Conservation (phyloP, 2,797 vertebrate genomes). For the Ctenochaetus hawaiiensis region DNA sequence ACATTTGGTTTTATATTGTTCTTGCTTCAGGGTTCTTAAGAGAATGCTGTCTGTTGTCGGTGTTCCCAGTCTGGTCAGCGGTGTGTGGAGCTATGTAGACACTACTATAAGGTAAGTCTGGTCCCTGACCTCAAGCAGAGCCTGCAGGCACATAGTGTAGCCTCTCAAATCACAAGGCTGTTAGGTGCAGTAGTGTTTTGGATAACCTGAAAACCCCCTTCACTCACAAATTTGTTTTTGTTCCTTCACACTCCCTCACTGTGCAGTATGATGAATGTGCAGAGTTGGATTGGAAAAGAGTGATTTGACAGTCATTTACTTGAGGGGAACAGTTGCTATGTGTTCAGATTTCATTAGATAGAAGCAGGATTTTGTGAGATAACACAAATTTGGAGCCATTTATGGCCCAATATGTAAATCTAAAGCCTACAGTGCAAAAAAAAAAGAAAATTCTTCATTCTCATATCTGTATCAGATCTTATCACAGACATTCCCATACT, state of each 20-base stretch:
- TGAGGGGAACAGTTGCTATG: too few species aligned
- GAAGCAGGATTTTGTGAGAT: too few species aligned
- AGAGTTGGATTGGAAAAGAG: too few species aligned
- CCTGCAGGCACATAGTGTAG: not conserved
- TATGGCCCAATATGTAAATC: too few species aligned
- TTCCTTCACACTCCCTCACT: not conserved
- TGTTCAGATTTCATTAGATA: too few species aligned
- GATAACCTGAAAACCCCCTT: not conserved
- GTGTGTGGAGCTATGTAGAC: conserved; percentile 76
- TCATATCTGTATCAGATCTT: too few species aligned
- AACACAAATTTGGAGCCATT: too few species aligned
- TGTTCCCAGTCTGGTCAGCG: conserved; percentile 66
- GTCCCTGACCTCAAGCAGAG: not conserved
- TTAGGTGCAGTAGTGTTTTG: not conserved
- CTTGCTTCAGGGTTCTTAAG: conserved; percentile 71
- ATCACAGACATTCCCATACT: too few species aligned
- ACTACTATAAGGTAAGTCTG: conserved; percentile 73
- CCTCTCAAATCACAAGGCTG: not conserved
- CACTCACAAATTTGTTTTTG: not conserved
- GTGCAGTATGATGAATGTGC: too few species aligned
- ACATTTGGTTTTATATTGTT: conserved; percentile 21
- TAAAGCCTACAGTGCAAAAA: too few species aligned
- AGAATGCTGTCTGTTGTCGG: conserved; percentile 66
- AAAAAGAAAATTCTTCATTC: too few species aligned
- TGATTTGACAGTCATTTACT: too few species aligned